Conservation (phyloP, 2,797 vertebrate species). For the Sebastes melanostomus region DNA sequence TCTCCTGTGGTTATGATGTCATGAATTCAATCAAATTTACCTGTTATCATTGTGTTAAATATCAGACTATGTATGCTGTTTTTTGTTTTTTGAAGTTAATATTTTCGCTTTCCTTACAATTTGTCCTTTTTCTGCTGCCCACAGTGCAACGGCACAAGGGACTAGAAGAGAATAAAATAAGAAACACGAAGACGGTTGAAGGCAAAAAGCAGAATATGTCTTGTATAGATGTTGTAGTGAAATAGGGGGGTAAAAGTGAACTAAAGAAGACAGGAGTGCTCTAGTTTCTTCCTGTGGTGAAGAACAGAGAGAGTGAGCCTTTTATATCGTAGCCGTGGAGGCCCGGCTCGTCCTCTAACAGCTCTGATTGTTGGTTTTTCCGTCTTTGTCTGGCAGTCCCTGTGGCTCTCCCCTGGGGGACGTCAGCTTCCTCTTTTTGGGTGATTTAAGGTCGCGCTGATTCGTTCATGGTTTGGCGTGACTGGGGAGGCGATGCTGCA, state of each 20-base stretch:
- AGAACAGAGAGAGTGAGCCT: not conserved
- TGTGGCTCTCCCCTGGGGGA: not conserved
- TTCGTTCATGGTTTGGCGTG: not conserved
- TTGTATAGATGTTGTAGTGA: not conserved
- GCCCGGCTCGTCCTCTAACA: not conserved
- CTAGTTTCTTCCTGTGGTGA: constrained; percentile 12
- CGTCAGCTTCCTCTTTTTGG: not conserved
- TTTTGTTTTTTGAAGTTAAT: not conserved
- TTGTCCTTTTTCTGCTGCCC: not conserved
- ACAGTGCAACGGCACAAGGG: not conserved
- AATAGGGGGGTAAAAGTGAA: not conserved
- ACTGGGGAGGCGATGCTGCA: not conserved
- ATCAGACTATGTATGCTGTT: not conserved
- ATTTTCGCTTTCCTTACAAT: not conserved
- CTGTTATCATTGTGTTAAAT: not conserved
- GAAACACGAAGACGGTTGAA: not conserved
- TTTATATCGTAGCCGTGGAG: constrained; percentile 2
- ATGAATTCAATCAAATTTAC: not conserved
- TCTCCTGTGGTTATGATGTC: not conserved
- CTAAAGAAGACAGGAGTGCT: not conserved
- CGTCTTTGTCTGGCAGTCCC: not conserved
- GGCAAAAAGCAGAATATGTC: not conserved
- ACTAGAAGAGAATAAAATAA: not conserved
- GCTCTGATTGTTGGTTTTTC: constrained; percentile 11
- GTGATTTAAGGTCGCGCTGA: not conserved